Percentiles rank a stretch among this genome's conserved stretches.
phyloP scores from a whole-genome alignment of 2,888 invertebrate genomes.

The Trachelus troglodyta region DNA sequence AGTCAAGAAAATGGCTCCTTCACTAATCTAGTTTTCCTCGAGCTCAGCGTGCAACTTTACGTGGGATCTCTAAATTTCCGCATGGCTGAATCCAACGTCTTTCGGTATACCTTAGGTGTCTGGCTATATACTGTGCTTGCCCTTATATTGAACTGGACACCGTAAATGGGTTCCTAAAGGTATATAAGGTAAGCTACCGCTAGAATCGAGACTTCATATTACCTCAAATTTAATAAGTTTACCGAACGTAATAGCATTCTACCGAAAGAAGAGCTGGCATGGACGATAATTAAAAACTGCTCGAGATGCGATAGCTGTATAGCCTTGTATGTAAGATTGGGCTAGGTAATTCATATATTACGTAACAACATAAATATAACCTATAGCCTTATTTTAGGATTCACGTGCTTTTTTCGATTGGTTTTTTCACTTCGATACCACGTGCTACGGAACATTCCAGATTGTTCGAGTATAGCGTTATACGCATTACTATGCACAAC shows the following conservation, averaged over 20 bases:
- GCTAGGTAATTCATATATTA: neutral
- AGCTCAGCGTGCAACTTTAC: neutral
- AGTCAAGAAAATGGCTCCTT: neutral
- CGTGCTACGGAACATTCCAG: no score
- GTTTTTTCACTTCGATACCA: neutral
- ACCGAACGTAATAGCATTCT: neutral
- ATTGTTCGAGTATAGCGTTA: no score
- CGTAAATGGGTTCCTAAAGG: neutral
- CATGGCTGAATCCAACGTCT: neutral
- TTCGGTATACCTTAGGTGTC: neutral
- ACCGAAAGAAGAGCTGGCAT: neutral
- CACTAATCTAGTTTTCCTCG: neutral
- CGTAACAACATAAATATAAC: no score
- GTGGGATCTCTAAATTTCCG: neutral
- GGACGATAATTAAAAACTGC: neutral
- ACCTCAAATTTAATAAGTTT: neutral
- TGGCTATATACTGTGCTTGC: neutral
- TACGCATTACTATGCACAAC: no score
- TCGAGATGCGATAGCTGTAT: neutral
- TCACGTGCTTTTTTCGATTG: neutral
- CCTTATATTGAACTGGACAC: neutral
- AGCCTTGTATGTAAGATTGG: neutral
- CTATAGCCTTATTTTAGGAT: no score
- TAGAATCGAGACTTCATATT: neutral
- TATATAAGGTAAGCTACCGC: neutral